These are phyloP conservation scores for Galleria mellonella DNA, from an alignment of 1,140 invertebrate genomes.

Conservation along the genomic window DNA sequence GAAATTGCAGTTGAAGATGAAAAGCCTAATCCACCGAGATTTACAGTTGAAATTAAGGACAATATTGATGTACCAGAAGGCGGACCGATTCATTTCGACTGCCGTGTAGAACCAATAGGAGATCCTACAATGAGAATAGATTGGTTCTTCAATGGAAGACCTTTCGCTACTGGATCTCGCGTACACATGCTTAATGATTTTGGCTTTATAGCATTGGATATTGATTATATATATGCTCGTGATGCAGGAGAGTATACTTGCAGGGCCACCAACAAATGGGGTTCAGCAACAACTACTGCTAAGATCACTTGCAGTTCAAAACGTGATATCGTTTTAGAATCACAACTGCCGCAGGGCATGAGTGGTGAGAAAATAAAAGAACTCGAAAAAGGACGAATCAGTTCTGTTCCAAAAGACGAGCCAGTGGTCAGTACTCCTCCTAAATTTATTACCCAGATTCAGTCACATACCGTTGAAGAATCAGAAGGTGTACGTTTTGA, in stretches of 20 bases:
- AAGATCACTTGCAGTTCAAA: constrained; percentile 89
- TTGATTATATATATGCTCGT: constrained; percentile 90
- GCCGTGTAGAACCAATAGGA: constrained; percentile 89
- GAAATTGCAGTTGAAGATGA: constrained; percentile 89
- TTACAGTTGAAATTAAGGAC: constrained; percentile 89
- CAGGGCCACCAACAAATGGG: constrained; percentile 91
- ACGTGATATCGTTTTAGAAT: constrained; percentile 91
- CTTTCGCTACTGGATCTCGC: constrained; percentile 90
- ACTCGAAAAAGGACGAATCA: constrained; percentile 88
- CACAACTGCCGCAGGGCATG: constrained; percentile 94
- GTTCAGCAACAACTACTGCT: constrained; percentile 88
- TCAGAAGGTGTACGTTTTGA: constrained; percentile 95
- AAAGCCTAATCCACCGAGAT: constrained; percentile 88
- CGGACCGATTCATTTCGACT: constrained; percentile 92
- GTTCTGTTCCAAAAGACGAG: constrained; percentile 81
- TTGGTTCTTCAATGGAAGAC: constrained; percentile 94
- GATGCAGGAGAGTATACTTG: constrained; percentile 92
- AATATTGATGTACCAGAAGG: constrained; percentile 90
- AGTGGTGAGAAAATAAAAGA: constrained; percentile 94
- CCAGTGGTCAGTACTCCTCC: constrained; percentile 80
- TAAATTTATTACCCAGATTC: constrained; percentile 90
- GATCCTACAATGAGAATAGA: constrained; percentile 93
- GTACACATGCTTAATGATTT: constrained; percentile 96
- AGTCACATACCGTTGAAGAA: constrained; percentile 88
- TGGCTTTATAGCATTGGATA: constrained; percentile 94